phyloP scores from a whole-genome alignment of 2,888 invertebrate genomes.

The Stomorhina lunata region DNA sequence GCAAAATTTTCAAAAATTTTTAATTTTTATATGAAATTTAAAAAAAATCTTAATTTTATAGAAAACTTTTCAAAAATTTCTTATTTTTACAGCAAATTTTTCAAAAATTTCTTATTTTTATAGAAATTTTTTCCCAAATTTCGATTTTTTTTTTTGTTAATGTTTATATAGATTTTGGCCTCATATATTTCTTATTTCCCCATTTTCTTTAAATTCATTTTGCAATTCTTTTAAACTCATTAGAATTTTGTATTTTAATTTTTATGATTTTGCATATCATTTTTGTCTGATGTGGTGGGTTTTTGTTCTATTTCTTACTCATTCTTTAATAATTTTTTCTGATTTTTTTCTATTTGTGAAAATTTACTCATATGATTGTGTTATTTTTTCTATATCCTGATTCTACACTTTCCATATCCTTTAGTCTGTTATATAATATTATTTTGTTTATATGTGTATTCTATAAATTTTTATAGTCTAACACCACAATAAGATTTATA shows the following conservation, averaged over 20 bases:
- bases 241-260: slow-evolving; percentile 40
- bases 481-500: slow-evolving; percentile 53
- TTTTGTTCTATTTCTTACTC: slow-evolving; percentile 13
- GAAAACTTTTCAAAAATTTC: no score
- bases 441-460: slow-evolving; percentile 27
- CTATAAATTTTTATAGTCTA: slow-evolving; percentile 51
- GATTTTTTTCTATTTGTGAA: not conserved
- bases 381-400: not conserved
- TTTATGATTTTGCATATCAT: slow-evolving; percentile 12
- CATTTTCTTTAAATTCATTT: slow-evolving; percentile 27
- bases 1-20: no score
- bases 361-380: not conserved
- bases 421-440: slow-evolving; percentile 18
- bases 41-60: no score
- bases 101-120: no score
- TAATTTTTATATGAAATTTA: no score
- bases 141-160: not conserved
- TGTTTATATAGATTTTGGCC: not conserved
- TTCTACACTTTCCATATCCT: not conserved
- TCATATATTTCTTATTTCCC: not conserved
- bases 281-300: not conserved
- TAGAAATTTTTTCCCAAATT: no score
- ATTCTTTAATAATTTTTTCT: not conserved
- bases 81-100: no score
- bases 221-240: slow-evolving; percentile 37